Evolutionary conservation across 2,888 invertebrate species (phyloP), one percentile per base, ranked within the genome.

Genomic region (Prionchulus punctatus): DNA sequence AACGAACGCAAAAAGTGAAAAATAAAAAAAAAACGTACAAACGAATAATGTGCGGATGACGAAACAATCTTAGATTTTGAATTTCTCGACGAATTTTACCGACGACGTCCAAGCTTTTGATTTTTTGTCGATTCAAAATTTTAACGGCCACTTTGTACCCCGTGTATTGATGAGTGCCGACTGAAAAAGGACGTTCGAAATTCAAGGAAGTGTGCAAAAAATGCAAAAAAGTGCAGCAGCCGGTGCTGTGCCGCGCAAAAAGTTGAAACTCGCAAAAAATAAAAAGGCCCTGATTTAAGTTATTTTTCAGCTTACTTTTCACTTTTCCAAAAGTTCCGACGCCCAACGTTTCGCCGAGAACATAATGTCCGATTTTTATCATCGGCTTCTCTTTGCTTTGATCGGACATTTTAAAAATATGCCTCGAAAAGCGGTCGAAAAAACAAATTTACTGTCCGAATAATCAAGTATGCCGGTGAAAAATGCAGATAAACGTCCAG

Each of bases 281-380:
- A n/a, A n/a, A n/a, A n/a, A n/a, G n/a, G n/a, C n/a, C n/a, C n/a
- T n/a, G n/a, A n/a, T n/a, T n/a, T n/a, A n/a, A n/a, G n/a, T n/a
- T n/a, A n/a, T n/a, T n/a, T n/a, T n/a, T n/a, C 12, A 30, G 67
- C 78, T 71, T 73, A 81, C 81, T 91, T 79, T 99, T 99, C 1
- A 98, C 98, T 79, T 98, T 98, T 57, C 98, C 98, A 76, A 98
- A 98, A 2, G 98, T 98, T 30, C 98, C 98, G 42, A 92, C 89
- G 42, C 98, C 98, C 47, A 99, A 78, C 1, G 86, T 86, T 67
- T 84, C 82, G 25, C 96, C 94, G 53, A 98, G 77, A 55, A 89
- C 85, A 74, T 99, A 99, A 75, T 96, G 94, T 0, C 98, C 98
- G 70, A 94, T 98, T 78, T 91, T 92, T 36, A 92, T 67, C 61